A percentile compares a stretch with the other conserved stretches of the same genome.
Conservation (phyloP, 2,113 vertebrate species). For the Macroglossus sobrinus region DNA sequence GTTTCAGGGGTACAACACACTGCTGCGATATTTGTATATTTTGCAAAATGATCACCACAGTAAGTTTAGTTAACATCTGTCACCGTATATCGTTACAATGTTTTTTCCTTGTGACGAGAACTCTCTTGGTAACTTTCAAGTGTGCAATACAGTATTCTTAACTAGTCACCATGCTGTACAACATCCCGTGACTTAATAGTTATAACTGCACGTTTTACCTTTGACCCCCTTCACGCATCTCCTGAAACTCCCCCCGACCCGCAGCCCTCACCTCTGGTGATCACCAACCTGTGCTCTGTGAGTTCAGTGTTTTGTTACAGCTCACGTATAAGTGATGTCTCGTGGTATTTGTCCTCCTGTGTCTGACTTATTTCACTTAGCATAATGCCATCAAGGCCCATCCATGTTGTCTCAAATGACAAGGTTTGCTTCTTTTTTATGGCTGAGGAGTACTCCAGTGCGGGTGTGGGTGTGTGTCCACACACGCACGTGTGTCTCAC, state of each 20-base stretch:
- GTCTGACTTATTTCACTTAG: neutral
- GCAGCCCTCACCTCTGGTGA: neutral
- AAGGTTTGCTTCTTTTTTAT: neutral
- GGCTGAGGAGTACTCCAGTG: neutral
- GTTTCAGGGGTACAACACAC: neutral
- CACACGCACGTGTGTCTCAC: too few species aligned
- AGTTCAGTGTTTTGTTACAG: neutral
- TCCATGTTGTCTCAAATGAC: neutral
- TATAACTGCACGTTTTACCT: neutral
- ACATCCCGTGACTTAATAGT: neutral
- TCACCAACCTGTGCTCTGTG: neutral
- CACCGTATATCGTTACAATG: neutral
- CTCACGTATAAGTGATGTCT: neutral
- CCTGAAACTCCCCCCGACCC: neutral
- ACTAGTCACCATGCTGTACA: neutral
- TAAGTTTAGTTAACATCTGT: neutral
- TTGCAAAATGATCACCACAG: neutral
- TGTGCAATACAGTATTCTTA: neutral
- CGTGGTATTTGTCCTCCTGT: neutral
- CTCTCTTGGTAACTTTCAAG: neutral
- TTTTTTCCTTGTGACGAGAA: neutral
- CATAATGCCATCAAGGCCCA: neutral
- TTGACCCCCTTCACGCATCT: neutral
- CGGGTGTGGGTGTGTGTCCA: neutral
- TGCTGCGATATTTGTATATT: neutral